Evolutionary conservation across 2,888 invertebrate species (phyloP).

Genomic region (Margaritifera margaritifera): DNA sequence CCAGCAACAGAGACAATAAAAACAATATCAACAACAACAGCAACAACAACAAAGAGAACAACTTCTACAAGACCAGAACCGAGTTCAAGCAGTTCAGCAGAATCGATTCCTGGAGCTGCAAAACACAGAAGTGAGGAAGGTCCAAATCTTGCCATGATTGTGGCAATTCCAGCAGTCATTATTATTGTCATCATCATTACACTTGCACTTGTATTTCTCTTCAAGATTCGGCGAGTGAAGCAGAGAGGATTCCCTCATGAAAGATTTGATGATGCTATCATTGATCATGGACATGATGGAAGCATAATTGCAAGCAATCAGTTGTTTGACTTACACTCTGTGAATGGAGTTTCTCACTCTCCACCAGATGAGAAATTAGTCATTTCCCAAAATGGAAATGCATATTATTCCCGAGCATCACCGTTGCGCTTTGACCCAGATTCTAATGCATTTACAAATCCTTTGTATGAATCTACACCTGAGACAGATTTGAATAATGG

Average conservation of each 20-base stretch:
- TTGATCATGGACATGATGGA: constrained; percentile 49
- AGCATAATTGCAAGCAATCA: constrained; percentile 55
- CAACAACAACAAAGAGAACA: constrained; percentile 11
- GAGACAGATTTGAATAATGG: constrained; percentile 20
- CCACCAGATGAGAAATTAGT: constrained; percentile 37
- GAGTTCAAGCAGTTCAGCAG: background rate
- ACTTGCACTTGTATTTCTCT: constrained; percentile 24
- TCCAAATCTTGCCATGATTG: constrained; percentile 15
- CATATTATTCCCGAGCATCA: constrained; percentile 40
- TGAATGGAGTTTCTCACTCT: constrained; percentile 23
- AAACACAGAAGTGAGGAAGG: constrained; percentile 1
- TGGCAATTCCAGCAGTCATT: constrained; percentile 36
- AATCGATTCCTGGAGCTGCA: constrained; percentile 1
- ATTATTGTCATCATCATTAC: constrained; percentile 36
- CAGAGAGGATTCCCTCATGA: constrained; percentile 46
- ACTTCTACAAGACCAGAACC: constrained; percentile 10
- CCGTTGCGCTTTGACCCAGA: constrained; percentile 24
- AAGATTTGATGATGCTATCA: constrained; percentile 54
- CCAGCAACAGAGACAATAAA: constrained; percentile 12
- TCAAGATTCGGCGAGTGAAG: constrained; percentile 27
- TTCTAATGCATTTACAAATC: constrained; percentile 55
- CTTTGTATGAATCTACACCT: constrained; percentile 46
- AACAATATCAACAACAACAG: constrained; percentile 12
- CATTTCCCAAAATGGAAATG: constrained; percentile 49
- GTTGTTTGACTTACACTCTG: constrained; percentile 48